phyloP scores from a whole-genome alignment of 2,888 invertebrate species.

The Idaea aversata region DNA sequence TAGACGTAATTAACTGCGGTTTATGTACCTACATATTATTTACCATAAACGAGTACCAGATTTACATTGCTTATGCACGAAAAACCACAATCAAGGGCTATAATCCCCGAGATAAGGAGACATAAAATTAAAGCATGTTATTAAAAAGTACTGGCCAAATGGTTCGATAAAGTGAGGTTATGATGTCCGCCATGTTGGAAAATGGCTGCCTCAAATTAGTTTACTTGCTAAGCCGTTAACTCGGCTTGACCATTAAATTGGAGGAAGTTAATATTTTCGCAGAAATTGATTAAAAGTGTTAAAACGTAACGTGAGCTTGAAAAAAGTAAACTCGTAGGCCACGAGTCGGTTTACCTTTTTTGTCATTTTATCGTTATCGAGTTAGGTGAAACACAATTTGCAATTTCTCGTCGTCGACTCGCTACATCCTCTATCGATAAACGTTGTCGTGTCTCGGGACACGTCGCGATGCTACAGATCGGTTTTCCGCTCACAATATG shows the following conservation, averaged over 20 bases:
- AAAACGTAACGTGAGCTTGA: slow-evolving; percentile 14
- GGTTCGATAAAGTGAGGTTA: slow-evolving; percentile 67
- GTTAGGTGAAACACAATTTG: slow-evolving; percentile 63
- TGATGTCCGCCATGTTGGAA: slow-evolving; percentile 61
- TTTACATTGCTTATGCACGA: slow-evolving; percentile 47
- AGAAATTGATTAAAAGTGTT: slow-evolving; percentile 29
- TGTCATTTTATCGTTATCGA: slow-evolving; percentile 49
- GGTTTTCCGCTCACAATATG: slow-evolving; percentile 24
- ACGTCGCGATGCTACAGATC: slow-evolving; percentile 30
- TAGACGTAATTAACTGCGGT: not conserved
- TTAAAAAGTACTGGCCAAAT: slow-evolving; percentile 74
- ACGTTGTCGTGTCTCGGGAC: slow-evolving; percentile 34
- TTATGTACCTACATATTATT: not conserved
- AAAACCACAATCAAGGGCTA: slow-evolving; percentile 62
- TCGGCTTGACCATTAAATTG: slow-evolving; percentile 36
- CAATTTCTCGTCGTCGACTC: slow-evolving; percentile 55
- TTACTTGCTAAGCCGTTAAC: slow-evolving; percentile 42
- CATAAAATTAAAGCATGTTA: slow-evolving; percentile 74
- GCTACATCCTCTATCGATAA: slow-evolving; percentile 64
- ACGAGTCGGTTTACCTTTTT: slow-evolving; percentile 15
- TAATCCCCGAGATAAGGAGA: slow-evolving; percentile 64
- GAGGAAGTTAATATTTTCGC: slow-evolving; percentile 36
- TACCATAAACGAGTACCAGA: slow-evolving; percentile 3
- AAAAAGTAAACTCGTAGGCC: slow-evolving; percentile 18
- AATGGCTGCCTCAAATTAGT: slow-evolving; percentile 61